Base-by-base conservation (phyloP, 2,888 invertebrate genomes). In the Melieria omissa region DNA sequence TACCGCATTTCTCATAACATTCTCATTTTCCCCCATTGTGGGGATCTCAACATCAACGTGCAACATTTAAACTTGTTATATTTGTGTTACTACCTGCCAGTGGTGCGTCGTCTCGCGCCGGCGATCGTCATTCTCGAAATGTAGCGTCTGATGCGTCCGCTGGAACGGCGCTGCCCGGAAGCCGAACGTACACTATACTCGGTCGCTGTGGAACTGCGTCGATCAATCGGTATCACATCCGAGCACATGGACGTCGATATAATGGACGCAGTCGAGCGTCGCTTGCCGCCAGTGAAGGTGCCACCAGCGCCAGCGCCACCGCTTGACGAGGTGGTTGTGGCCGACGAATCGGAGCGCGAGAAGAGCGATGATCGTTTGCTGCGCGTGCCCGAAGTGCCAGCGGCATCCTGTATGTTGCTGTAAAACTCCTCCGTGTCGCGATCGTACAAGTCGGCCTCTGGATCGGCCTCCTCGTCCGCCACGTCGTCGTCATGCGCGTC, bases 311-410 rank as follows among this genome's bases (percentile, higher is more conserved):
- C 86, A 29, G 29, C 29, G 29, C 29, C 29, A 69, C 84, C 85
- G 70, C 84, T 84, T 2, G 86, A 85, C 3, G 86, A 87, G 0
- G 86, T 84, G 3, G 86, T 87, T 0, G 87, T 86, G 10, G 86
- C 86, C 52, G 87, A 87, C 66, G 87, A 87, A 73, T 87, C 87
- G 66, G 87, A 87, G 47, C 87, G 85, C 4, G 87, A 86, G 77
- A 87, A 86, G 5, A 86, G 76, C 8, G 86, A 86, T 7, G 86
- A 85, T 4, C 85, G 82, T 72, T 85, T 86, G 62, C 86, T 84
- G 16, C 84, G 84, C 62, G 75, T 80, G 46, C 79, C 75, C 4
- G 83, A 78, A 0, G 82, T 80, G 54, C 73, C 71, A 52, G 65
- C 61, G 57, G 82, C 82, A 75, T 85, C 85, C 75, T 85, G 85